Evolutionary conservation across 2,113 vertebrate species (phyloP).

Genomic region (Felis chaus): DNA sequence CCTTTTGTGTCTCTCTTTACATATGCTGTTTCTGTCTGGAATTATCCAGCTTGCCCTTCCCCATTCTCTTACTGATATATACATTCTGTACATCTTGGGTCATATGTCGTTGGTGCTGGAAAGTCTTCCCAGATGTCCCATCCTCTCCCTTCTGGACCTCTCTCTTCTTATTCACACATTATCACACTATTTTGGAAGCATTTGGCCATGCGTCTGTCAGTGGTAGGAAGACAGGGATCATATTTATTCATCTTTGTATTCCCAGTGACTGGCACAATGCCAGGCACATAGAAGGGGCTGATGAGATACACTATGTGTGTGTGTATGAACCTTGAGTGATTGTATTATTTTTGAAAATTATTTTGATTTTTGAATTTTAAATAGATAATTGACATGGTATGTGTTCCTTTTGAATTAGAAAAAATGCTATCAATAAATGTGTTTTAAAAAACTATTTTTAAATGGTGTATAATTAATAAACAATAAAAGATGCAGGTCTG

Average conservation of each 20-base stretch:
- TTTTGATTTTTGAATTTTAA: slow-evolving; percentile 20
- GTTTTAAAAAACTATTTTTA: not conserved
- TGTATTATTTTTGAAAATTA: not conserved
- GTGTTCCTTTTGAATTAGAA: not conserved
- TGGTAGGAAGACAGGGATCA: not conserved
- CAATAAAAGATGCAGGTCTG: not conserved
- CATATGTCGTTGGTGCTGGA: not conserved
- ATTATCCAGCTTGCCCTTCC: not conserved
- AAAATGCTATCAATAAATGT: not conserved
- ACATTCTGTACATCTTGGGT: not conserved
- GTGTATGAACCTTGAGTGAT: not conserved
- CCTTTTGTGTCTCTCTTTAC: not conserved
- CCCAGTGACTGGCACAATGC: not conserved
- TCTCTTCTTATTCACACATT: not conserved
- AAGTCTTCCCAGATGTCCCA: not conserved
- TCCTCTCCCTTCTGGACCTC: too few species aligned
- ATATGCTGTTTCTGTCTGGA: not conserved
- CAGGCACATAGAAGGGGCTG: not conserved
- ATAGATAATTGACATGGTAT: not conserved
- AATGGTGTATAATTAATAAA: not conserved
- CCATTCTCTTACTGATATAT: not conserved
- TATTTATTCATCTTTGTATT: not conserved
- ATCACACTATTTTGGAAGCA: not conserved
- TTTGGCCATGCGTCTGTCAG: not conserved
- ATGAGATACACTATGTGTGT: not conserved